phyloP scores from a whole-genome alignment of 2,113 vertebrate species.

The Thalassoma bifasciatum region DNA sequence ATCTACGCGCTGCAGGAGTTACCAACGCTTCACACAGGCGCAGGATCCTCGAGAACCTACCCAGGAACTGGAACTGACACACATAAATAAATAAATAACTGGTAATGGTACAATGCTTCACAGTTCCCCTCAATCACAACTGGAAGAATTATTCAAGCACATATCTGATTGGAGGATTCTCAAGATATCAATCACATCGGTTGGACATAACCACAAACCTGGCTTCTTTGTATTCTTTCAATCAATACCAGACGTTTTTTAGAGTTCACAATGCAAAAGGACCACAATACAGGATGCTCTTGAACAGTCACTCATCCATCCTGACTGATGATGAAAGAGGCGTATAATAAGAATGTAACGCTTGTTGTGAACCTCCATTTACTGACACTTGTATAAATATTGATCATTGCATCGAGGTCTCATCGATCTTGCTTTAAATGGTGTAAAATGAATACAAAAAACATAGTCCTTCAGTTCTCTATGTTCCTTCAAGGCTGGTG shows the following conservation, averaged over 20 bases:
- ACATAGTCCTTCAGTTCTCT: constrained; percentile 33
- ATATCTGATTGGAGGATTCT: background rate
- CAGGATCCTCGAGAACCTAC: constrained; percentile 77
- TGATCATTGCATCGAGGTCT: constrained; percentile 41
- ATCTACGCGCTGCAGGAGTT: constrained; percentile 74
- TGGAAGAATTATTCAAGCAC: constrained; percentile 36
- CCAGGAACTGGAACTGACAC: constrained; percentile 80
- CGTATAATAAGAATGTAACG: constrained; percentile 30
- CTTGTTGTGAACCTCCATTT: constrained; percentile 1
- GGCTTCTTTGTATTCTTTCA: constrained; percentile 25
- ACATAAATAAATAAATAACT: background rate
- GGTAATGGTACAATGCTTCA: background rate
- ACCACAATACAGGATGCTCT: constrained; percentile 26
- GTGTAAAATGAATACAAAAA: constrained; percentile 46
- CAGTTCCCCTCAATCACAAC: constrained; percentile 24
- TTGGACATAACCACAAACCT: constrained; percentile 25
- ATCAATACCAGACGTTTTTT: constrained; percentile 39
- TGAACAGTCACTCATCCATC: constrained; percentile 18
- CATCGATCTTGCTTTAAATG: constrained; percentile 48
- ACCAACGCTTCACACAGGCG: constrained; percentile 74
- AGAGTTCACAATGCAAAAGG: constrained; percentile 29
- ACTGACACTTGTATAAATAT: constrained; percentile 36
- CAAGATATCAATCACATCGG: constrained; percentile 1
- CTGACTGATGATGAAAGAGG: background rate
- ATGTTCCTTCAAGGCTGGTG: constrained; percentile 39